phyloP scores from a whole-genome alignment of 1,140 invertebrate species.

The Heliconius melpomene region DNA sequence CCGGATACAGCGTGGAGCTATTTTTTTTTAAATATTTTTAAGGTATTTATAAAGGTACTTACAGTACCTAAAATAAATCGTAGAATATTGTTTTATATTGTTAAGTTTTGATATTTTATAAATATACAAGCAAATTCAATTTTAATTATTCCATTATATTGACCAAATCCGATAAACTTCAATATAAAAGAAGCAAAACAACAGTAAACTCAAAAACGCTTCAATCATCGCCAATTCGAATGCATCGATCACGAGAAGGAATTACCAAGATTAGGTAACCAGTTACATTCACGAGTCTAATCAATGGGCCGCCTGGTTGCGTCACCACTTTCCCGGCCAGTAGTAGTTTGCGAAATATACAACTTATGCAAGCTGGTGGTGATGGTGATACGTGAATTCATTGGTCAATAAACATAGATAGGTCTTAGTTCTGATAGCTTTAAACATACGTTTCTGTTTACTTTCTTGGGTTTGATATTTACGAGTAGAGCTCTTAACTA shows the following conservation, averaged over 20 bases:
- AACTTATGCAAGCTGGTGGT: slow-evolving; percentile 69
- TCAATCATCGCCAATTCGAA: neutral
- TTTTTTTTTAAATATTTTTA: too few species aligned
- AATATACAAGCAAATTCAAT: neutral
- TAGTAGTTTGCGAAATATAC: slow-evolving; percentile 70
- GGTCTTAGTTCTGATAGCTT: neutral
- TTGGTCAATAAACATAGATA: slow-evolving; percentile 24
- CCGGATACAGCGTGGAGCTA: too few species aligned
- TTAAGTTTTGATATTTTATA: neutral
- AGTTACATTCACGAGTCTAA: slow-evolving; percentile 72
- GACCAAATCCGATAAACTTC: neutral
- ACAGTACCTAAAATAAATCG: too few species aligned
- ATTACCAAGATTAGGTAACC: slow-evolving; percentile 63
- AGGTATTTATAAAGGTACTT: too few species aligned
- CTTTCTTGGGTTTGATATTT: neutral
- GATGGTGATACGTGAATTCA: slow-evolving; percentile 51
- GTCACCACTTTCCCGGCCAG: slow-evolving; percentile 69
- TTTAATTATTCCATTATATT: neutral
- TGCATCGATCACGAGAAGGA: slow-evolving; percentile 24
- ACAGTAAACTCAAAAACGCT: neutral
- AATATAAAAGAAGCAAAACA: neutral
- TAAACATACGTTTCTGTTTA: neutral
- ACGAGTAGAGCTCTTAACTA: too few species aligned
- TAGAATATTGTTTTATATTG: too few species aligned
- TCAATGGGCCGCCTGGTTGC: slow-evolving; percentile 71